These are phyloP conservation scores for Blera fallax DNA, from an alignment of 2,888 invertebrate species.

Conservation along the genomic window DNA sequence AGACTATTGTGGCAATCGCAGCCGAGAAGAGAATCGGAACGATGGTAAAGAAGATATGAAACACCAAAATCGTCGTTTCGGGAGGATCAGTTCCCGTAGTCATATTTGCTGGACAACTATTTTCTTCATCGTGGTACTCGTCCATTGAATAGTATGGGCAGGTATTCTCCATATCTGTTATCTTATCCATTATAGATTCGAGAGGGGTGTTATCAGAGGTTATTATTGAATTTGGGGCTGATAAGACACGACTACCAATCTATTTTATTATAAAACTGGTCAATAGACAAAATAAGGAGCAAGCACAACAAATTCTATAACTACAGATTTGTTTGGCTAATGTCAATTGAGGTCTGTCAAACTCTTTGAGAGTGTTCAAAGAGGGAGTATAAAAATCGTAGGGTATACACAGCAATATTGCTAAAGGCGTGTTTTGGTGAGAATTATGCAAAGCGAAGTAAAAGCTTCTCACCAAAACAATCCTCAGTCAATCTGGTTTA, in stretches of 20 bases:
- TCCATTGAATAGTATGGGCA: neutral
- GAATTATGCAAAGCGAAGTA: too few species aligned
- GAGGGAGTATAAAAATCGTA: too few species aligned
- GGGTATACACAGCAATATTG: too few species aligned
- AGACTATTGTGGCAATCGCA: slow-evolving; percentile 21
- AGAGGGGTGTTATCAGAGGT: neutral
- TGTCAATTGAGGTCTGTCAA: neutral
- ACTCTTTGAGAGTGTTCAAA: too few species aligned
- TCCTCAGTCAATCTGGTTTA: too few species aligned
- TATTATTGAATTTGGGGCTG: neutral
- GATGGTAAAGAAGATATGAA: slow-evolving; percentile 74
- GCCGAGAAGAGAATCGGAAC: slow-evolving; percentile 73
- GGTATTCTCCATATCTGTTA: neutral
- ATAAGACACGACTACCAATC: neutral
- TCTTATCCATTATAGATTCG: neutral
- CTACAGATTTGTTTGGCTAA: neutral
- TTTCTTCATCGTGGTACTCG: neutral
- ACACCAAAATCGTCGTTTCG: slow-evolving; percentile 71
- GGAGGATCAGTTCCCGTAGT: slow-evolving; percentile 50
- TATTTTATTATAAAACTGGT: neutral
- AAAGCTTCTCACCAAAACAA: too few species aligned
- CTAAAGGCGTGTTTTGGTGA: too few species aligned
- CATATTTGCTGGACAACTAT: slow-evolving; percentile 26
- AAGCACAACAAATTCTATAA: neutral
- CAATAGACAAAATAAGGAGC: neutral